These are phyloP conservation scores for Tridacna crocea DNA, from an alignment of 2,888 invertebrate genomes.

Conservation along the genomic window DNA sequence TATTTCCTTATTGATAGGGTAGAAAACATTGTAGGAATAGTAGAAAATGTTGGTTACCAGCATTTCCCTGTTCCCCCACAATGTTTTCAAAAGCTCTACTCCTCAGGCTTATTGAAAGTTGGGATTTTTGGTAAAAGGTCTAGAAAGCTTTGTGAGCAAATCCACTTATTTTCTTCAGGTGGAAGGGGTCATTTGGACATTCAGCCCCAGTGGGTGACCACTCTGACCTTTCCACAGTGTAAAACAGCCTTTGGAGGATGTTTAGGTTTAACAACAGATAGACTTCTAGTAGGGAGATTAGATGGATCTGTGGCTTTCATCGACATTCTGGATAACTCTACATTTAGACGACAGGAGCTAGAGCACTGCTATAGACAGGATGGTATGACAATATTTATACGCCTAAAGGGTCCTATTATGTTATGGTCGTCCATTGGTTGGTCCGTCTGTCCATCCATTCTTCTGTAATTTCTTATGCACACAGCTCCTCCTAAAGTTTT, in stretches of 20 bases:
- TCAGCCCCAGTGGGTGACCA: conserved; percentile 81
- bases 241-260: conserved; percentile 80
- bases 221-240: conserved; percentile 86
- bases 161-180: conserved; percentile 77
- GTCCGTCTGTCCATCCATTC: too few relatives aligned
- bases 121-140: too few relatives aligned
- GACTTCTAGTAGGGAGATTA: conserved; percentile 86
- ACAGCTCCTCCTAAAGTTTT: too few relatives aligned
- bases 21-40: background rate
- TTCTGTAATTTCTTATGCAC: too few relatives aligned
- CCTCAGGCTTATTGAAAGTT: background rate
- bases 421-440: too few relatives aligned
- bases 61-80: background rate
- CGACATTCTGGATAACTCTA: conserved; percentile 77
- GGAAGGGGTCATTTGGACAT: conserved; percentile 85
- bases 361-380: conserved; percentile 78
- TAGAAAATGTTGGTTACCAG: background rate
- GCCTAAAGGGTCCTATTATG: too few relatives aligned
- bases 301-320: conserved; percentile 85
- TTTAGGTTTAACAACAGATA: conserved; percentile 81
- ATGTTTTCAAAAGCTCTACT: background rate
- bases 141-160: too few relatives aligned
- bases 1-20: too few relatives aligned
- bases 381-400: conserved; percentile 61
- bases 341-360: conserved; percentile 77